Percentiles rank a stretch among this genome's conserved stretches.
Evolutionary conservation across 2,113 vertebrate genomes (phyloP).

Genomic region (Ivindomyrus marchei): DNA sequence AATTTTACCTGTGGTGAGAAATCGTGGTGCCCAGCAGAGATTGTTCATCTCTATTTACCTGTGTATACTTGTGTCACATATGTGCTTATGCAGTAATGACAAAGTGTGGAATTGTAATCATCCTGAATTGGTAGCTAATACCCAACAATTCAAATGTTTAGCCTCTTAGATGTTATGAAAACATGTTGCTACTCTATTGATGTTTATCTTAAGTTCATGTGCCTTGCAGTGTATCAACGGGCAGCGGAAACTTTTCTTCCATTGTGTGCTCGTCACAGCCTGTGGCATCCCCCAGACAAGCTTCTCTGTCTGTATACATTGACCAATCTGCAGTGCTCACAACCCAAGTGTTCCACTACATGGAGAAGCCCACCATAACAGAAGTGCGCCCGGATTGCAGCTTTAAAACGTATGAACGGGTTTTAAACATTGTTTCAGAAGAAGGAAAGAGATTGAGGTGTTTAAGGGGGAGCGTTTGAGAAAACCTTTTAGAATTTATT

Average conservation of each 20-base stretch:
- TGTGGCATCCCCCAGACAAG: slow-evolving; percentile 23
- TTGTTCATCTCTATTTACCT: background rate
- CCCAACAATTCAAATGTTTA: background rate
- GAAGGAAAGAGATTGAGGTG: background rate
- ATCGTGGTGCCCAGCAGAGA: background rate
- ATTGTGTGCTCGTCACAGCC: slow-evolving; percentile 48
- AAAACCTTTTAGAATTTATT: background rate
- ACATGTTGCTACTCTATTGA: background rate
- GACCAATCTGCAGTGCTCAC: slow-evolving; percentile 57
- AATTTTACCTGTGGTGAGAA: background rate
- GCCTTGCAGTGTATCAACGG: slow-evolving; percentile 35
- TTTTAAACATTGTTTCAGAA: background rate
- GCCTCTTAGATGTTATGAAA: background rate
- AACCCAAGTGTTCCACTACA: slow-evolving; percentile 65
- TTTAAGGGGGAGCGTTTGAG: background rate
- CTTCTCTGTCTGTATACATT: slow-evolving; percentile 57
- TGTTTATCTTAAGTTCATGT: background rate
- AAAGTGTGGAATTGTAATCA: background rate
- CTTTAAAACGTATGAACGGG: slow-evolving; percentile 50
- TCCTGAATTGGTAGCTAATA: background rate
- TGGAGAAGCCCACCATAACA: slow-evolving; percentile 60
- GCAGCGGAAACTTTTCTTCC: slow-evolving; percentile 36
- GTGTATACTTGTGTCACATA: background rate
- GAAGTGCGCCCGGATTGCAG: slow-evolving; percentile 69
- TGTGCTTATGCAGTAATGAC: background rate